These are phyloP conservation scores for Trimorus sp. DNA, from an alignment of 2,888 invertebrate species.

Conservation along the genomic window DNA sequence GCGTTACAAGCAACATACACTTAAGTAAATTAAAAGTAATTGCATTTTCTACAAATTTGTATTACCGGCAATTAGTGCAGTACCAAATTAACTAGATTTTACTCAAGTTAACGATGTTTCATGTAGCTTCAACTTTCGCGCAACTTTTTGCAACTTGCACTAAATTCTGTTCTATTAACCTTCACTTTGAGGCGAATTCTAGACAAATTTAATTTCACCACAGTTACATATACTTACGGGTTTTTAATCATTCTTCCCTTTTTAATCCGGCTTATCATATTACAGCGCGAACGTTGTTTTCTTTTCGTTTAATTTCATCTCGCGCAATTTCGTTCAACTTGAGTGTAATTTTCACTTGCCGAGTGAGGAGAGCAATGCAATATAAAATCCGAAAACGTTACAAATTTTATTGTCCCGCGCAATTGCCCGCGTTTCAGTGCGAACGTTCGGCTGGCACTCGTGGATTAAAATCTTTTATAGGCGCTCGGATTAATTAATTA, in stretches of 20 bases:
- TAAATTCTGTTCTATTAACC: conserved; percentile 58
- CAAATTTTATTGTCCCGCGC: conserved; percentile 28
- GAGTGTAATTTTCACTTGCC: conserved; percentile 34
- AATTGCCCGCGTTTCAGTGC: conserved; percentile 12
- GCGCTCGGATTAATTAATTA: conserved; percentile 31
- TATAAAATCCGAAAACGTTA: conserved; percentile 34
- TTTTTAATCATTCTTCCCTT: conserved; percentile 47
- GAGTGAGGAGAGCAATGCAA: conserved; percentile 12
- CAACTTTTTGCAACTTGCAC: conserved; percentile 59
- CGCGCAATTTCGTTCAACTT: conserved; percentile 20
- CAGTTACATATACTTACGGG: conserved; percentile 43
- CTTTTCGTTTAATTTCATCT: conserved; percentile 38
- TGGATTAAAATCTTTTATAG: conserved; percentile 33
- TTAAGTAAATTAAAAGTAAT: conserved; percentile 58
- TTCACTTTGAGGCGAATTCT: conserved; percentile 48
- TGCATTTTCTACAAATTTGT: conserved; percentile 60
- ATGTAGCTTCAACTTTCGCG: conserved; percentile 51
- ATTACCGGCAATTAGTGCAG: conserved; percentile 57
- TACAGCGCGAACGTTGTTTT: conserved; percentile 26
- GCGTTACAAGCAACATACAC: conserved; percentile 33
- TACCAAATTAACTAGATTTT: conserved; percentile 58
- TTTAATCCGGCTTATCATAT: conserved; percentile 44
- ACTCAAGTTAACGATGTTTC: conserved; percentile 61
- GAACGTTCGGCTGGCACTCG: background rate
- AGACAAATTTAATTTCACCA: conserved; percentile 52